phyloP scores from a whole-genome alignment of 2,113 vertebrate genomes.

The Typhlomys cinereus region DNA sequence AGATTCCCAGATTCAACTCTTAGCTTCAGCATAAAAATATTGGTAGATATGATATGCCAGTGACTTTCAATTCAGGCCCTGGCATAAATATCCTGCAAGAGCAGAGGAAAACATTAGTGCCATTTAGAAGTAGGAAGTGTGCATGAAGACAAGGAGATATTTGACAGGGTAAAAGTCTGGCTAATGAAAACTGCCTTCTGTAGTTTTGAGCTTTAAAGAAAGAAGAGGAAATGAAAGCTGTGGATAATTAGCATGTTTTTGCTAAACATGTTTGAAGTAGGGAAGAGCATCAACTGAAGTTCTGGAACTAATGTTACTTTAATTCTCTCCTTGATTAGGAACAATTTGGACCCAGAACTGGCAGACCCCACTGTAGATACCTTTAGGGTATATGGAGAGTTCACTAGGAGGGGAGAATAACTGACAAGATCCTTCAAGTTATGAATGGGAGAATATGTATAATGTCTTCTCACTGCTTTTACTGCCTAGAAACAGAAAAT shows the following conservation, averaged over 20 bases:
- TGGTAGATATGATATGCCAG: no score
- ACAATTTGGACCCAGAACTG: background rate
- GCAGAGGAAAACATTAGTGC: background rate
- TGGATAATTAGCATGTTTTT: constrained; percentile 1
- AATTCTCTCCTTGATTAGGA: background rate
- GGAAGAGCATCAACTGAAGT: background rate
- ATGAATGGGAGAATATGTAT: background rate
- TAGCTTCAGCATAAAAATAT: no score
- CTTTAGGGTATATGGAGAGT: background rate
- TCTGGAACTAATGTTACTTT: background rate
- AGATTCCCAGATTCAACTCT: no score
- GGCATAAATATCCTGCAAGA: background rate
- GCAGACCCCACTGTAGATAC: background rate
- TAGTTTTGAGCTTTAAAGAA: constrained; percentile 47
- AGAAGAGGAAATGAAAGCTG: constrained; percentile 13
- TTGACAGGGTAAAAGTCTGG: background rate
- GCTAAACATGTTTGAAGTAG: background rate
- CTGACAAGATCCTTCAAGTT: background rate
- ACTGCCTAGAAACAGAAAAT: background rate
- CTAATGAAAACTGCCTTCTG: background rate
- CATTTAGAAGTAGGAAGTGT: background rate
- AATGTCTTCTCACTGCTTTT: background rate
- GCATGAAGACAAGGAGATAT: background rate
- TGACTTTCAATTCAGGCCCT: background rate
- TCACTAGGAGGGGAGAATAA: background rate